Conservation (phyloP, 2,797 vertebrate species). For the Phrynocephalus vlangalii region DNA sequence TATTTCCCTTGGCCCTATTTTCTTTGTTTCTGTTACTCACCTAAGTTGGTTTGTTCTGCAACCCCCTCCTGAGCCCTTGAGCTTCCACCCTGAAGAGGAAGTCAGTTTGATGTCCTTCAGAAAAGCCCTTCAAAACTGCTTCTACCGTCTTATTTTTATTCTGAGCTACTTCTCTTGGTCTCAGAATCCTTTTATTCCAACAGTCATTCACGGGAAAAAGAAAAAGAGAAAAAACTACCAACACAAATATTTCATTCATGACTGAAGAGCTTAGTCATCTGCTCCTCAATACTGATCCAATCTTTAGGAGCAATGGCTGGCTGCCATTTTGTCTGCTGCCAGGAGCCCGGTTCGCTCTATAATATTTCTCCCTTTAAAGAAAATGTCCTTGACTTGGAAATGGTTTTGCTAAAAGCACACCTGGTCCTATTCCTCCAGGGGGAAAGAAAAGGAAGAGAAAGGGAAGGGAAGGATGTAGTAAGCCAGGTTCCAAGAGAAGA, state of each 20-base stretch:
- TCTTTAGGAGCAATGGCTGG: slow-evolving; percentile 69
- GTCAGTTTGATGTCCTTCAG: slow-evolving; percentile 62
- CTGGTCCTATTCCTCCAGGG: slow-evolving; percentile 57
- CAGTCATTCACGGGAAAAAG: too few relatives aligned
- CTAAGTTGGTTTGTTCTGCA: slow-evolving; percentile 24
- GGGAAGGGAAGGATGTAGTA: not conserved
- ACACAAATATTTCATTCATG: slow-evolving; percentile 72
- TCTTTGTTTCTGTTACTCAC: not conserved
- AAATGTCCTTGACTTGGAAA: slow-evolving; percentile 70
- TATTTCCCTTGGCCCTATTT: not conserved
- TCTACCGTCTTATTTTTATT: slow-evolving; percentile 55
- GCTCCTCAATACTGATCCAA: slow-evolving; percentile 70
- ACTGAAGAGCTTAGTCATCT: slow-evolving; percentile 73
- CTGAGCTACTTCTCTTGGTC: slow-evolving; percentile 43
- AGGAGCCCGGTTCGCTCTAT: not conserved
- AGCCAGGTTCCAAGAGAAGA: slow-evolving; percentile 31
- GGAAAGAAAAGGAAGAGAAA: slow-evolving; percentile 41
- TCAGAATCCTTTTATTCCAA: slow-evolving; percentile 66
- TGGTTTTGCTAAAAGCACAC: slow-evolving; percentile 65
- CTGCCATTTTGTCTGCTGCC: slow-evolving; percentile 69
- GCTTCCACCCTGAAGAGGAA: slow-evolving; percentile 48
- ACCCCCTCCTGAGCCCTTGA: slow-evolving; percentile 27
- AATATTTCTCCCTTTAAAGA: slow-evolving; percentile 61
- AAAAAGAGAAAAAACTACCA: not conserved
- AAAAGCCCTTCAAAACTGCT: slow-evolving; percentile 52